phyloP scores from a whole-genome alignment of 2,113 vertebrate species.

The Phrynosoma platyrhinos region DNA sequence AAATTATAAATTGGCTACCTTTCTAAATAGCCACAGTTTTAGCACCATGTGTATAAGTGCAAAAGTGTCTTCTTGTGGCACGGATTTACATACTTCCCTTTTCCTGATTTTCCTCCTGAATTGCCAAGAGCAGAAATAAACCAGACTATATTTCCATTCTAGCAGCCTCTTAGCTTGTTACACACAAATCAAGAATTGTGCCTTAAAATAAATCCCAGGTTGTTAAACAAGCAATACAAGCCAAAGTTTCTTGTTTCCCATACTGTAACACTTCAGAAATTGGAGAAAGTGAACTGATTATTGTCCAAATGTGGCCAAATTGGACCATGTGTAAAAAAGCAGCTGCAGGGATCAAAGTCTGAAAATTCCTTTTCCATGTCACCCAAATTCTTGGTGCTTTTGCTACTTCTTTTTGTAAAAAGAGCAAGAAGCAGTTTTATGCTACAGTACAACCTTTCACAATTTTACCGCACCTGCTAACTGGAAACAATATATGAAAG shows the following conservation, averaged over 20 bases:
- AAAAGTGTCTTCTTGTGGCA: neutral
- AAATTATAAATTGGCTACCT: slow-evolving; percentile 24
- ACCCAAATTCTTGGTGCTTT: neutral
- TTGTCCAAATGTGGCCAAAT: slow-evolving; percentile 6
- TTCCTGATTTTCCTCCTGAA: neutral
- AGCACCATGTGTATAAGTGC: neutral
- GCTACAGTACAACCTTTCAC: neutral
- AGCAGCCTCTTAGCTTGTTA: neutral
- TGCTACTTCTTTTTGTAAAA: slow-evolving; percentile 7
- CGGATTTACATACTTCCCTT: too few species aligned
- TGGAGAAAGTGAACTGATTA: too few species aligned
- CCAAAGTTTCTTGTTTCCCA: neutral
- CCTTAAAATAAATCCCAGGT: neutral
- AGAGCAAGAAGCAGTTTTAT: neutral
- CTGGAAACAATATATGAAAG: neutral
- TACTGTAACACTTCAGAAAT: too few species aligned
- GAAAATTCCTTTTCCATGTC: slow-evolving; percentile 42
- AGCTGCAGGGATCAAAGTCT: slow-evolving; percentile 17
- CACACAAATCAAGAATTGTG: neutral
- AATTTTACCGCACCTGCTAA: neutral
- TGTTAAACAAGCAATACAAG: neutral
- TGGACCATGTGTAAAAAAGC: accelerated
- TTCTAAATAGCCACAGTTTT: neutral
- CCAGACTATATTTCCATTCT: neutral
- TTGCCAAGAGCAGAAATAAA: neutral